Evolutionary conservation across 1,140 invertebrate genomes (phyloP).

Genomic region (Penaeus vannamei): DNA sequence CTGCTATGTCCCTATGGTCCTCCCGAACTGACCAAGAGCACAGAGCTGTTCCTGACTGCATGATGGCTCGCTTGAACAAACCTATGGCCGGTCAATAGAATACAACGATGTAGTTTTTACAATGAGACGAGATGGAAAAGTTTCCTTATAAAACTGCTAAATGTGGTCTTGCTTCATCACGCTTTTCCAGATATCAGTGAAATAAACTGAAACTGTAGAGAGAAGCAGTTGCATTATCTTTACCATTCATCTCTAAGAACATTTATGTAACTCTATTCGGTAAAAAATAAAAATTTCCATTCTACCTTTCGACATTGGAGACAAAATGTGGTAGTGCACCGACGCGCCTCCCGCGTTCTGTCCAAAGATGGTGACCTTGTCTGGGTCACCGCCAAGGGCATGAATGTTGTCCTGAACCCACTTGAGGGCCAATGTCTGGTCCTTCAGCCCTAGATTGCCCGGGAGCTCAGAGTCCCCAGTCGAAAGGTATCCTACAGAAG

Average conservation of each 20-base stretch:
- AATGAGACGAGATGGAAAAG: no score
- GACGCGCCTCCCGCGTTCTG: constrained; percentile 77
- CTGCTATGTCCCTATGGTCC: no score
- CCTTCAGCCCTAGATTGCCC: constrained; percentile 75
- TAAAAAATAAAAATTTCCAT: no score
- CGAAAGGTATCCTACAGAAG: constrained; percentile 69
- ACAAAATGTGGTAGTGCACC: constrained; percentile 76
- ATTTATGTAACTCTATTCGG: no score
- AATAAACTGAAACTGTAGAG: no score
- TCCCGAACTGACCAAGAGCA: not conserved
- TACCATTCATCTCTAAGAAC: no score
- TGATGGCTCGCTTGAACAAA: constrained; percentile 66
- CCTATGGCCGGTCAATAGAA: constrained; percentile 16
- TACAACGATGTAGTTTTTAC: not conserved
- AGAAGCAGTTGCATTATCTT: no score
- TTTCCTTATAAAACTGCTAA: no score
- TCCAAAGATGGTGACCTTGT: constrained; percentile 77
- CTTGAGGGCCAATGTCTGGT: constrained; percentile 75
- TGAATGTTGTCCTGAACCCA: constrained; percentile 75
- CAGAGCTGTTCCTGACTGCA: constrained; percentile 64
- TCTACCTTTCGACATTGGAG: constrained; percentile 70
- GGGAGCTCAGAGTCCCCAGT: constrained; percentile 68
- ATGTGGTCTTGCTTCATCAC: no score
- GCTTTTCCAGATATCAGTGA: no score
- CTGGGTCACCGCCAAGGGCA: constrained; percentile 76